A percentile compares a stretch with the other conserved stretches of the same genome.
phyloP scores from a whole-genome alignment of 2,888 invertebrate genomes.

The Byasa hedistus region DNA sequence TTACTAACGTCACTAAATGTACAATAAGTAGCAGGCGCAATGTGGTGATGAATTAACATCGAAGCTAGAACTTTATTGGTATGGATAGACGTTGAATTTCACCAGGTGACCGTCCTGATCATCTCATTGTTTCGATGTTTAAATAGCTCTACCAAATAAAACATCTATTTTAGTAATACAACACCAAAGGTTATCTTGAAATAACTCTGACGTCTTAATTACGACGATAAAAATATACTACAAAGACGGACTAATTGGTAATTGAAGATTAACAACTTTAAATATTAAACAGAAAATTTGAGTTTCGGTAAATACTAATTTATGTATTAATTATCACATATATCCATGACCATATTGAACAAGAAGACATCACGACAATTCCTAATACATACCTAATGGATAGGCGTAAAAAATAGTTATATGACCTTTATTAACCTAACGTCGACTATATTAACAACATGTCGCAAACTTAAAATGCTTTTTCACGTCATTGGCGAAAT shows the following conservation, averaged over 20 bases:
- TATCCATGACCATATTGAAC: too few relatives aligned
- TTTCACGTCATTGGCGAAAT: neutral
- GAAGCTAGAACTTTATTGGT: too few relatives aligned
- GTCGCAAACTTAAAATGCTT: neutral
- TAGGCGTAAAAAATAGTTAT: neutral
- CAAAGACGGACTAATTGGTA: neutral
- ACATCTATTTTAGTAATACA: too few relatives aligned
- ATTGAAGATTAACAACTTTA: neutral
- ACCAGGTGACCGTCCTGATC: neutral
- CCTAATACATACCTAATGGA: neutral
- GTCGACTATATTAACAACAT: neutral
- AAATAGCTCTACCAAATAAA: neutral
- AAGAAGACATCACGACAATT: neutral
- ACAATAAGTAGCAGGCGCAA: too few relatives aligned
- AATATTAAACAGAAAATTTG: neutral
- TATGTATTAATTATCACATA: neutral
- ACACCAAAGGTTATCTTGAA: neutral
- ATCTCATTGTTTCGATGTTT: neutral
- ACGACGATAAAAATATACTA: neutral
- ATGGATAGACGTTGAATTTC: too few relatives aligned
- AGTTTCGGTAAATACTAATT: neutral
- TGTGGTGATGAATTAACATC: too few relatives aligned
- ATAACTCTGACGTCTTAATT: neutral
- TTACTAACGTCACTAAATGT: too few relatives aligned
- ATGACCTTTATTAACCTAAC: neutral